A percentile compares a stretch with the other conserved stretches of the same genome.
Conservation (phyloP, 2,797 vertebrate species). For the Rhabdophis nuchalis region DNA sequence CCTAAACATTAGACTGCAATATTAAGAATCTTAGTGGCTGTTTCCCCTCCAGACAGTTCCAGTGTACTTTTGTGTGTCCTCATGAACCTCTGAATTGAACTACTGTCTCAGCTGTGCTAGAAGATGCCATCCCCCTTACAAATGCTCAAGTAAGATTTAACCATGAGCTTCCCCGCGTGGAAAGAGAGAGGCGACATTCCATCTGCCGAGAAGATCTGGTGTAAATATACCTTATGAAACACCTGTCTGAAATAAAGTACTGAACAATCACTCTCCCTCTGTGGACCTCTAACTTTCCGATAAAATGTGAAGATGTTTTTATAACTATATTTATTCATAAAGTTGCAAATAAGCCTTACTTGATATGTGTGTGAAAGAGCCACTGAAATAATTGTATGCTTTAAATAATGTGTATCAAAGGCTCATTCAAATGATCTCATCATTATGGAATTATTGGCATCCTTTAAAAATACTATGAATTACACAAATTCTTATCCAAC, state of each 20-base stretch:
- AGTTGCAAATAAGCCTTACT: neutral
- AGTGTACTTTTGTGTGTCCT: neutral
- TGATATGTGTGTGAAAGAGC: neutral
- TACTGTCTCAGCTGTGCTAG: neutral
- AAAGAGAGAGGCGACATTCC: neutral
- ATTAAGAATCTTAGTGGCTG: neutral
- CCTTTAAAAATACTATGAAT: constrained; percentile 42
- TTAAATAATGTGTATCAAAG: neutral
- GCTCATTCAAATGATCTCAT: neutral
- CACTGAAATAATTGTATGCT: neutral
- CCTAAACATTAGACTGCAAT: neutral
- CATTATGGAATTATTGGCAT: neutral
- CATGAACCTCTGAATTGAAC: neutral
- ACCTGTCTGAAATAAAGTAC: neutral
- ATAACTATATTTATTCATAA: neutral
- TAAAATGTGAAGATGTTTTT: neutral
- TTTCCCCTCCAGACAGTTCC: neutral
- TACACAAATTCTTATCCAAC: constrained; percentile 52
- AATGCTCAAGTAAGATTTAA: neutral
- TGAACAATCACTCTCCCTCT: neutral
- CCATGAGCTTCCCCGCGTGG: neutral
- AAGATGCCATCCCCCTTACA: neutral
- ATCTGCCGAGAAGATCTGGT: neutral
- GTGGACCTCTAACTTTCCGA: neutral
- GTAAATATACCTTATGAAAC: neutral